These are phyloP conservation scores for Anthophora plumipes DNA, from an alignment of 2,888 invertebrate genomes.

Conservation along the genomic window DNA sequence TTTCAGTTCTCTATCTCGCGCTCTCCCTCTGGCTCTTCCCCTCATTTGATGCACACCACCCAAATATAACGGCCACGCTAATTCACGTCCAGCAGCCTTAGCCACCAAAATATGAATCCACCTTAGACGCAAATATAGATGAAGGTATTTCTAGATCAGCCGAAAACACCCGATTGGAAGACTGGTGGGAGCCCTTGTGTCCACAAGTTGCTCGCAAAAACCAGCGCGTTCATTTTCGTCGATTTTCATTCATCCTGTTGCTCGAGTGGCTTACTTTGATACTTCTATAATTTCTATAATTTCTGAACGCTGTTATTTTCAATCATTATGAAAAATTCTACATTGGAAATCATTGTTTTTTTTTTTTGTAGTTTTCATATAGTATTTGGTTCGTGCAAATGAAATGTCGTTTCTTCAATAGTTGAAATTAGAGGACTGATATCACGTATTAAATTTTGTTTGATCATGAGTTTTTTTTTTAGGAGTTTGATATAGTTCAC, in stretches of 20 bases:
- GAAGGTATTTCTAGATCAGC: slow-evolving; percentile 81
- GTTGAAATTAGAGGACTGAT: too few relatives aligned
- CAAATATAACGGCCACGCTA: slow-evolving; percentile 79
- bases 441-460: too few relatives aligned
- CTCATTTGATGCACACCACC: slow-evolving; percentile 67
- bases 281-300: neutral
- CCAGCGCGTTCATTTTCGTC: slow-evolving; percentile 35
- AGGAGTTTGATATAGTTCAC: too few relatives aligned
- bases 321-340: too few relatives aligned
- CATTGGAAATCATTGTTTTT: too few relatives aligned
- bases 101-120: slow-evolving; percentile 81
- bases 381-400: too few relatives aligned
- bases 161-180: slow-evolving; percentile 56
- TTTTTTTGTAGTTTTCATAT: too few relatives aligned
- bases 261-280: neutral
- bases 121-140: slow-evolving; percentile 82
- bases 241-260: slow-evolving; percentile 16
- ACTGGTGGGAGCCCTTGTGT: slow-evolving; percentile 30
- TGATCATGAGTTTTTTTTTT: too few relatives aligned
- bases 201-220: slow-evolving; percentile 30
- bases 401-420: too few relatives aligned
- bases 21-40: slow-evolving; percentile 46
- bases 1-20: slow-evolving; percentile 37
- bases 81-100: slow-evolving; percentile 67
- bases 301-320: too few relatives aligned